Conservation (phyloP, 1,140 invertebrate species). For the Neodiprion virginianus region DNA sequence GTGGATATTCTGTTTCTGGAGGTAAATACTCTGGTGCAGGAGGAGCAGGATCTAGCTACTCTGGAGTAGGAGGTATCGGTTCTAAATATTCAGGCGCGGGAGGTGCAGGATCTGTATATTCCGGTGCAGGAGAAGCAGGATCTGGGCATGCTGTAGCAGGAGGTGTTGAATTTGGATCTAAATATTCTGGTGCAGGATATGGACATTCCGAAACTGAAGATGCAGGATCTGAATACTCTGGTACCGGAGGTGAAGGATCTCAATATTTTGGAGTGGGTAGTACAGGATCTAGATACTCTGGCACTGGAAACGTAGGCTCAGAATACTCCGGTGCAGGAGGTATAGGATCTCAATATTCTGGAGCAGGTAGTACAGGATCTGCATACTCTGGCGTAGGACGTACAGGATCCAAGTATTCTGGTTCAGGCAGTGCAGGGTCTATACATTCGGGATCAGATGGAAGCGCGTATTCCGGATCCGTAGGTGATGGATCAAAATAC, state of each 20-base stretch:
- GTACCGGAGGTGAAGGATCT: neutral
- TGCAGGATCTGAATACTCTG: constrained; percentile 4
- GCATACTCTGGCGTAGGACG: neutral
- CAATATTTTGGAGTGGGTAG: neutral
- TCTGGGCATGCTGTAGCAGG: too few species aligned
- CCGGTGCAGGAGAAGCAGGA: neutral
- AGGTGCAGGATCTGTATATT: neutral
- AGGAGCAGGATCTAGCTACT: neutral
- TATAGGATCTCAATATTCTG: neutral
- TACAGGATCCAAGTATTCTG: neutral
- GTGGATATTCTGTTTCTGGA: neutral
- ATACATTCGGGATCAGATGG: neutral
- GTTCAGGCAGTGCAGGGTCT: neutral
- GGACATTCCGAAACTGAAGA: constrained; percentile 3
- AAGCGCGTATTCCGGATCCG: neutral
- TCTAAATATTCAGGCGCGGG: neutral
- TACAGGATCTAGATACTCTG: neutral
- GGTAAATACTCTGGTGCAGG: constrained; percentile 4
- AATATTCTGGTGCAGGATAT: neutral
- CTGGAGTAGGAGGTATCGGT: neutral
- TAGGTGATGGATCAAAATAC: neutral
- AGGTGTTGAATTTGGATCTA: too few species aligned
- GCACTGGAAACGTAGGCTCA: neutral
- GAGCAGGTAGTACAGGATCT: neutral
- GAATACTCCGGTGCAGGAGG: constrained; percentile 3